Evolutionary conservation across 2,888 invertebrate genomes (phyloP), one percentile per base, ranked within the genome.

Genomic region (Hetaerina titia): DNA sequence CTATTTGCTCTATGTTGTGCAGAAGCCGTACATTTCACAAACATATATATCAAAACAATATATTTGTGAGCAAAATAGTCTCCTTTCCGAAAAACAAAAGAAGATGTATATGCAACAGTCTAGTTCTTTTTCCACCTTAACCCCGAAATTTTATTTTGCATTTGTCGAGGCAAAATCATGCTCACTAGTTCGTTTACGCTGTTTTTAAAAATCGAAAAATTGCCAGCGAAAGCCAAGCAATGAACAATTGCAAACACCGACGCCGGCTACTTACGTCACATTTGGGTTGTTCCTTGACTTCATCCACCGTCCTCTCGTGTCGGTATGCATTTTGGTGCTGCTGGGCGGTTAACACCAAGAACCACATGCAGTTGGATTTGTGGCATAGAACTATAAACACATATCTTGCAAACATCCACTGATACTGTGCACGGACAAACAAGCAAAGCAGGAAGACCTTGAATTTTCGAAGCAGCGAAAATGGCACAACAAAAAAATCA

Each of bases 371-470:
- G 25, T 11, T 31, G 81, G 81, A 9, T 81, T 22, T 13, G 81
- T 81, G 81, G 81, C 81, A 81, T 81, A 81, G 81, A 81, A 81
- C 81, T 81, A 81, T 81, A 81, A 81, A 81, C 81, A 81, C 25
- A 31, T 31, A 81, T 81, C 81, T 81, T 81, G 81, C 81, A 81
- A 81, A 31, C 81, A 81, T 81, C 81, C 81, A 81, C 81, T 15
- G 81, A 25, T 81, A 81, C 81, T 81, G 81, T 81, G 81, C 81
- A 81, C 81, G 31, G 13, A 81, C 81, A 81, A 81, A 31, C 81
- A 81, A 81, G 81, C 81, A 81, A 81, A 69, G 31, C 25, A 25
- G 31, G 31, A 13, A 81, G 8, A 31, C 11, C 31, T 22, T 81
- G 31, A 81, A 81, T 81, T 81, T 81, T 25, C 25, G 81, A 81